Conservation (phyloP, 1,140 invertebrate species). For the Cydia splendana region DNA sequence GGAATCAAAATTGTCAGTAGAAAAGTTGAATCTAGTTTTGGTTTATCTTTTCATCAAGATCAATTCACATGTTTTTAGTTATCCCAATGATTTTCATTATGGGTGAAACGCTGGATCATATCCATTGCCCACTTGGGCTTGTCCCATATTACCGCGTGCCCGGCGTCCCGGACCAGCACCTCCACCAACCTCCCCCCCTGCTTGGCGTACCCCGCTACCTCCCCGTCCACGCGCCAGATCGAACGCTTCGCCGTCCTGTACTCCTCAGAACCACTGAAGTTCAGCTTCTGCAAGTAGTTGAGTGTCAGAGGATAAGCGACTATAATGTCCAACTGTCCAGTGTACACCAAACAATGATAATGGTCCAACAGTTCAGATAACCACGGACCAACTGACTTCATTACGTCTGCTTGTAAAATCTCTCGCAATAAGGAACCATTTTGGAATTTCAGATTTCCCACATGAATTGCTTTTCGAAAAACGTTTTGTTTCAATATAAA, state of each 20-base stretch:
- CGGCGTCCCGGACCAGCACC: conserved; percentile 89
- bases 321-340: conserved; percentile 92
- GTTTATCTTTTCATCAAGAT: too few relatives aligned
- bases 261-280: conserved; percentile 83
- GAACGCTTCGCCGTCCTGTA: conserved; percentile 84
- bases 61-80: background rate
- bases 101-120: conserved; percentile 88
- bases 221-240: conserved; percentile 84
- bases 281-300: conserved; percentile 84
- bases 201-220: conserved; percentile 89
- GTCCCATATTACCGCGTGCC: conserved; percentile 91
- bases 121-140: conserved; percentile 89
- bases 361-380: conserved; percentile 84
- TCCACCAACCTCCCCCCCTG: conserved; percentile 87
- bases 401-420: conserved; percentile 88
- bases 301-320: conserved; percentile 89
- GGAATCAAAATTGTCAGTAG: too few relatives aligned
- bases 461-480: conserved; percentile 88
- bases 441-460: conserved; percentile 88
- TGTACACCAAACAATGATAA: conserved; percentile 88
- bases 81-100: conserved; percentile 75
- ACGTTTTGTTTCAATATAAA: conserved; percentile 82
- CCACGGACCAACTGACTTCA: conserved; percentile 90
- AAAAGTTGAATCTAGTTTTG: too few relatives aligned
- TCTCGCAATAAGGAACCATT: conserved; percentile 82